phyloP scores from a whole-genome alignment of 2,888 invertebrate genomes.

The Lasioglossum leucozonium region DNA sequence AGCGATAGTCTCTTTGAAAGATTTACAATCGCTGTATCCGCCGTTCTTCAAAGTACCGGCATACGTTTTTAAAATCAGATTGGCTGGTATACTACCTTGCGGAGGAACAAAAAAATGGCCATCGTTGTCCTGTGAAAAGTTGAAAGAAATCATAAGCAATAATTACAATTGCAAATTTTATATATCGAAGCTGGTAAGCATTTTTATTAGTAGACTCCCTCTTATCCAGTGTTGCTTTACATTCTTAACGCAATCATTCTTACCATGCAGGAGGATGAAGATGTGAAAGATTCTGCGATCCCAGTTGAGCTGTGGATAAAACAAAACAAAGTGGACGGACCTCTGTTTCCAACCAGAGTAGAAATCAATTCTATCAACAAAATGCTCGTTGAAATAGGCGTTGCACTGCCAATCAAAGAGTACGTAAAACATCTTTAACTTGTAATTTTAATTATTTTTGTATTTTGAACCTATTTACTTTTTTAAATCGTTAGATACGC shows the following conservation, averaged over 20 bases:
- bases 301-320: slow-evolving; percentile 89
- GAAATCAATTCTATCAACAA: slow-evolving; percentile 89
- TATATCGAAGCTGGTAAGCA: slow-evolving; percentile 86
- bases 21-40: slow-evolving; percentile 86
- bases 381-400: slow-evolving; percentile 88
- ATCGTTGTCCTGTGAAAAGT: slow-evolving; percentile 87
- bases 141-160: slow-evolving; percentile 86
- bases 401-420: slow-evolving; percentile 86
- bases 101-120: slow-evolving; percentile 88
- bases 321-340: slow-evolving; percentile 87
- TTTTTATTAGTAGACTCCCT: background rate
- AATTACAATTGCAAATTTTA: slow-evolving; percentile 85
- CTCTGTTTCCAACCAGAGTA: slow-evolving; percentile 88
- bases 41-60: slow-evolving; percentile 86
- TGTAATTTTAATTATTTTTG: background rate
- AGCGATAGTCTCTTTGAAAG: slow-evolving; percentile 84
- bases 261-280: slow-evolving; percentile 62
- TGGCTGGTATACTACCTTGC: slow-evolving; percentile 90
- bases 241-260: background rate
- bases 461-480: background rate
- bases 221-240: background rate
- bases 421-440: slow-evolving; percentile 65
- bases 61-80: slow-evolving; percentile 88
- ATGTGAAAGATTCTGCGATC: slow-evolving; percentile 76
- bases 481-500: slow-evolving; percentile 58